Evolutionary conservation across 2,113 vertebrate genomes (phyloP), one percentile per base, ranked within the genome.

Genomic region (Vombatus ursinus): DNA sequence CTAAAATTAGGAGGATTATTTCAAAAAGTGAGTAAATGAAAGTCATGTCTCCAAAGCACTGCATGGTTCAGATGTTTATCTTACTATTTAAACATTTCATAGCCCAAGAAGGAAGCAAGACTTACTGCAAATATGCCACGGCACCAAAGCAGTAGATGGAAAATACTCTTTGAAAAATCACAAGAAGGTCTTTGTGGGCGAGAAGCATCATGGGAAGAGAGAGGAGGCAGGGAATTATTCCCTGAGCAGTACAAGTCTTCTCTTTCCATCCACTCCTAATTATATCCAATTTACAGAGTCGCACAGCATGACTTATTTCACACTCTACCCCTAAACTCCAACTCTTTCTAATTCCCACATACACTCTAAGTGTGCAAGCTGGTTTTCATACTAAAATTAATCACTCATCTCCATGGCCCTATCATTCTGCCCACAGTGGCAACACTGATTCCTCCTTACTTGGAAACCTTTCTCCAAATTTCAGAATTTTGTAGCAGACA

Each of bases 1-100:
- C 68, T 84, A 84, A 84, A 84, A 84, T 84, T 84, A 84, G 68
- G 68, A 84, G n/a, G 68, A 84, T 84, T 84, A 84, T 84, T 84
- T 84, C 68, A n/a, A 84, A 84, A 84, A 44, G 16, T 44, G 16
- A 84, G 68, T 84, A 84, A 84, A 84, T 84, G 68, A 84, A 84
- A 84, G n/a, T 84, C 68, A 84, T 84, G 68, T 84, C 68, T 84
- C 68, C 7, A 22, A 84, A 84, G 68, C n/a, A 44, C 68, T 84
- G 68, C 68, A 44, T 84, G 68, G n/a, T 84, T 84, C 68, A 84
- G n/a, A 84, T 44, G 68, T 84, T 44, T 84, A 44, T 44, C 37
- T 84, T 84, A 44, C 68, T 84, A 84, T 84, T 84, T 84, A 84
- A 84, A 44, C 68, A 44, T 84, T 84, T 84, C 68, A 44, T 84